Conservation (phyloP, 2,797 vertebrate genomes). For the Podarcis lilfordi region DNA sequence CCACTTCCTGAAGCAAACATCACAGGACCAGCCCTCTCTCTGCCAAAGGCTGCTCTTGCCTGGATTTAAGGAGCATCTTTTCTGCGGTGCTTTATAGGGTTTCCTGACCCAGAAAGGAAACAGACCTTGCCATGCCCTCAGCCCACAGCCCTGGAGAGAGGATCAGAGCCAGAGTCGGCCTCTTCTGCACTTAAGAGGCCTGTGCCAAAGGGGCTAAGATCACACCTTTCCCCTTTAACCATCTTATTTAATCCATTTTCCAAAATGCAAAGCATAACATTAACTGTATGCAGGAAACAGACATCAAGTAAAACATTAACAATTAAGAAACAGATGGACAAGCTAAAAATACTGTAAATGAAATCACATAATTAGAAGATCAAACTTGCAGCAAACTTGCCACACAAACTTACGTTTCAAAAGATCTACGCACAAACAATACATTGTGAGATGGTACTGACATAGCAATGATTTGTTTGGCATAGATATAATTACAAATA, state of each 20-base stretch:
- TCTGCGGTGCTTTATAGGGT: neutral
- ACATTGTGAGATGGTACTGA: neutral
- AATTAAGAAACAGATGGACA: neutral
- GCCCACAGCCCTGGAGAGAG: neutral
- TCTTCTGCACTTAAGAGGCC: neutral
- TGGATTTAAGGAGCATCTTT: neutral
- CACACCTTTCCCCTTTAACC: neutral
- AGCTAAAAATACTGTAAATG: neutral
- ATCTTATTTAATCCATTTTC: neutral
- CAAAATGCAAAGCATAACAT: neutral
- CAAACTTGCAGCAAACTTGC: too few species aligned
- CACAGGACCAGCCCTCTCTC: neutral
- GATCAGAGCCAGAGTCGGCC: neutral
- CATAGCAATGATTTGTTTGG: too few species aligned
- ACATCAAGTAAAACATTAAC: neutral
- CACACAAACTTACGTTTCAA: neutral
- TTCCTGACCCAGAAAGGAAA: neutral
- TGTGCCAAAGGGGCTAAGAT: neutral
- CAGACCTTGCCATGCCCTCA: neutral
- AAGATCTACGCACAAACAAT: neutral
- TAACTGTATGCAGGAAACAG: neutral
- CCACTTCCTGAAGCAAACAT: neutral
- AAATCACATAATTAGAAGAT: neutral
- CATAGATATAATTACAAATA: too few species aligned
- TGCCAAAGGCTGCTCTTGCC: neutral